Conservation (phyloP, 2,888 invertebrate genomes). For the Hypolimnas misippus region DNA sequence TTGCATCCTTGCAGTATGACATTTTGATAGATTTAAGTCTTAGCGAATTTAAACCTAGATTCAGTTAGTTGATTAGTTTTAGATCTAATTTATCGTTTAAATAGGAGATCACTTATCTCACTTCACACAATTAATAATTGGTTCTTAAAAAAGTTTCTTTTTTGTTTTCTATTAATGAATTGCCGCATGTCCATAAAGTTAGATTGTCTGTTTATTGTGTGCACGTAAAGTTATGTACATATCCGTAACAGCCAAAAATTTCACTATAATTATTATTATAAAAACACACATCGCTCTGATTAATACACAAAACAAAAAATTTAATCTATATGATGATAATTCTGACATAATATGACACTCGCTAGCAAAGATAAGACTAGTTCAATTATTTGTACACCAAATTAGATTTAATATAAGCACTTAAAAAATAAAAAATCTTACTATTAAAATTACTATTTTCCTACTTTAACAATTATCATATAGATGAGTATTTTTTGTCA, state of each 20-base stretch:
- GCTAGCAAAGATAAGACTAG: too few relatives aligned
- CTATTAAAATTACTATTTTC: neutral
- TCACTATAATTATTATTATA: neutral
- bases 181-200: constrained; percentile 72
- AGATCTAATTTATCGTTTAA: constrained; percentile 44
- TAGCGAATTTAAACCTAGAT: constrained; percentile 57
- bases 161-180: constrained; percentile 55
- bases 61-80: constrained; percentile 58
- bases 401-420: neutral
- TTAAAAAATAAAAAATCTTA: neutral
- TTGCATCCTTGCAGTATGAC: constrained; percentile 63
- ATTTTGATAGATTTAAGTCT: constrained; percentile 60
- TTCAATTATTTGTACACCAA: too few relatives aligned
- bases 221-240: constrained; percentile 65
- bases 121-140: constrained; percentile 64
- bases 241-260: constrained; percentile 25
- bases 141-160: constrained; percentile 44
- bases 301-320: neutral
- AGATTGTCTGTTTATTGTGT: constrained; percentile 64
- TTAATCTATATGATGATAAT: constrained; percentile 17
- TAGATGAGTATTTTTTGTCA: neutral
- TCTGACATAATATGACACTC: too few relatives aligned
- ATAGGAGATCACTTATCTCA: constrained; percentile 67
- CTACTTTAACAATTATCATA: neutral
- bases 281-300: neutral